Percentiles rank a stretch among this genome's conserved stretches.
phyloP scores from a whole-genome alignment of 30 jellyfish, hydroid and myxozoan genomes.

The Chrysaora quinquecirrha region DNA sequence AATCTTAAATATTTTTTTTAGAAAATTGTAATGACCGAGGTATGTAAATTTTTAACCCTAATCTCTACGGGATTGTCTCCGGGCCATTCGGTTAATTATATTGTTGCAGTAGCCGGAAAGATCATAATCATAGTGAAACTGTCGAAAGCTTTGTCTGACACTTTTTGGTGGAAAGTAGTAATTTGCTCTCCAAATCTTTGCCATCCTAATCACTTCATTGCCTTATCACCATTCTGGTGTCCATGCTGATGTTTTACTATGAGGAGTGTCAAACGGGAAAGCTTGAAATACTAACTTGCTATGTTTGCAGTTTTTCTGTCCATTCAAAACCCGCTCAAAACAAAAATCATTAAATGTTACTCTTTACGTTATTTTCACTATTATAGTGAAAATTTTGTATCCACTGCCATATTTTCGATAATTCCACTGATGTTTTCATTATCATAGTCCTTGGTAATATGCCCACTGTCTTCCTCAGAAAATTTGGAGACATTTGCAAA shows the following conservation, averaged over 20 bases:
- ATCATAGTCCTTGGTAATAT: not conserved
- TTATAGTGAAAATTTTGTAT: not conserved
- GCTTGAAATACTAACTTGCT: not conserved
- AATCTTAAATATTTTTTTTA: not conserved
- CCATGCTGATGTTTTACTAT: not conserved
- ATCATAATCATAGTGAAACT: not conserved
- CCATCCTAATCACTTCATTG: too few species aligned
- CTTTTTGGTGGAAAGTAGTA: constrained; percentile 3
- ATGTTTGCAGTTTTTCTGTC: not conserved
- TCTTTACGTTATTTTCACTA: not conserved
- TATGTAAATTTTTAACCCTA: not conserved
- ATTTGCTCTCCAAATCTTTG: too few species aligned
- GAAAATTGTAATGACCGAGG: not conserved
- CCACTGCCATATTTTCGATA: constrained; percentile 2
- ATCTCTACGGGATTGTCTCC: not conserved
- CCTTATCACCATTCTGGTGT: constrained; percentile 4
- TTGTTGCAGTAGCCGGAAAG: not conserved
- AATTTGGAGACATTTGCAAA: not conserved
- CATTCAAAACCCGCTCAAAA: not conserved
- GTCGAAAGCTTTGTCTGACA: not conserved
- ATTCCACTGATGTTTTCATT: not conserved
- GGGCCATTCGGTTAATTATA: not conserved
- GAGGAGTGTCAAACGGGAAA: not conserved
- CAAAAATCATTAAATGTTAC: not conserved
- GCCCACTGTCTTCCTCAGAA: constrained; percentile 1